Evolutionary conservation across 2,113 vertebrate species (phyloP).

Genomic region (Oreochromis tanganicae): DNA sequence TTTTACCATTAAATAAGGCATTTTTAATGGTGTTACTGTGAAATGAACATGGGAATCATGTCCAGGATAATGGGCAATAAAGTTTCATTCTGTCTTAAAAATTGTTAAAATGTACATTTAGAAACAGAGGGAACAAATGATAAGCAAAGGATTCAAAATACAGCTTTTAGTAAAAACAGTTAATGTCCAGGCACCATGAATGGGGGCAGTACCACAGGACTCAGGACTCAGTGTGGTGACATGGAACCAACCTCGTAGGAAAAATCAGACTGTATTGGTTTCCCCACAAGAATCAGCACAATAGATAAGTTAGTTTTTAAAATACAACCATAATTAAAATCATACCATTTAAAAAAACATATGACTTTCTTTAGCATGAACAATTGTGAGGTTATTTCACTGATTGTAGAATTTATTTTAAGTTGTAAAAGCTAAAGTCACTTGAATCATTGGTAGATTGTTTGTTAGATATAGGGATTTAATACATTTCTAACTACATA

Average conservation of each 20-base stretch:
- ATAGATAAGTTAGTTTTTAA: background rate
- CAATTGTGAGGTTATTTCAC: background rate
- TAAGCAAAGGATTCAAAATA: background rate
- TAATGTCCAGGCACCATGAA: background rate
- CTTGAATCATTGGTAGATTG: background rate
- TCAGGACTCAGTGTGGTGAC: background rate
- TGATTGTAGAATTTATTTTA: background rate
- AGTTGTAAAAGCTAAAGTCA: background rate
- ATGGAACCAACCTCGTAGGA: background rate
- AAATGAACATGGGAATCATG: background rate
- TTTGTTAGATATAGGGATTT: background rate
- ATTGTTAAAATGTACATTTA: background rate
- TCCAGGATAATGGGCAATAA: background rate
- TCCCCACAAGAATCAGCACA: background rate
- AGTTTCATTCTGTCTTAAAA: background rate
- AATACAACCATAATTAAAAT: background rate
- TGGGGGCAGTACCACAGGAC: fast-evolving
- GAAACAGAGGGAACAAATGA: background rate
- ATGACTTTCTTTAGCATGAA: background rate
- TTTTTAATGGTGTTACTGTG: background rate
- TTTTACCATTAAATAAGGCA: background rate
- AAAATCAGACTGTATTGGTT: background rate
- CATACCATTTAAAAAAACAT: background rate
- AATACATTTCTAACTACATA: background rate
- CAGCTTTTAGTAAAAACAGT: background rate